phyloP scores from a whole-genome alignment of 2,797 vertebrate genomes.

The Pantherophis vulpinus region DNA sequence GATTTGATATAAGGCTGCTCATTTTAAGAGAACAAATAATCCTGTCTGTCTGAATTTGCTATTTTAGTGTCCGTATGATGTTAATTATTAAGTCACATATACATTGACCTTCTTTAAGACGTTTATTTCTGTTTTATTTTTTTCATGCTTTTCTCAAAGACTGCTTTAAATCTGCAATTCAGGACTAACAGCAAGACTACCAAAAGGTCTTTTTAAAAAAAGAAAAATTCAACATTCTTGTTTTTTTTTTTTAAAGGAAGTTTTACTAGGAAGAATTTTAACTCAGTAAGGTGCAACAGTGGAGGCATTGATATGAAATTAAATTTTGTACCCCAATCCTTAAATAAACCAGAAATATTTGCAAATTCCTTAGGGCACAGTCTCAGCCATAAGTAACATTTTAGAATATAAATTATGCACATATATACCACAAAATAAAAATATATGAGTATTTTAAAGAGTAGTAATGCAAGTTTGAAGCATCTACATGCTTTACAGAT shows the following conservation, averaged over 20 bases:
- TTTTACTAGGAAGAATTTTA: not conserved
- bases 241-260: constrained; percentile 29
- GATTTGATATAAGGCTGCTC: constrained; percentile 52
- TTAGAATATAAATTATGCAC: not conserved
- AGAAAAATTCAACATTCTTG: constrained; percentile 16
- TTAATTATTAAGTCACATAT: constrained; percentile 50
- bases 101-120: constrained; percentile 51
- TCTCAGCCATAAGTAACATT: not conserved
- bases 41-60: constrained; percentile 42
- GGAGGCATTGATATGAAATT: not conserved
- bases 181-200: constrained; percentile 37
- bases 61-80: constrained; percentile 65
- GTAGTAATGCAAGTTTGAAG: not conserved
- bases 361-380: not conserved
- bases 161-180: constrained; percentile 39
- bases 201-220: constrained; percentile 39
- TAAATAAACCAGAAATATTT: not conserved
- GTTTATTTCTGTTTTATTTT: constrained; percentile 41
- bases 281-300: not conserved
- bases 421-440: not conserved
- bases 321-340: not conserved
- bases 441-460: not conserved
- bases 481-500: not conserved
- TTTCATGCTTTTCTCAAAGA: constrained; percentile 37
- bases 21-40: constrained; percentile 52